Evolutionary conservation across 2,797 vertebrate species (phyloP), one percentile per base, ranked within the genome.

Genomic region (Sandelia bainsii): DNA sequence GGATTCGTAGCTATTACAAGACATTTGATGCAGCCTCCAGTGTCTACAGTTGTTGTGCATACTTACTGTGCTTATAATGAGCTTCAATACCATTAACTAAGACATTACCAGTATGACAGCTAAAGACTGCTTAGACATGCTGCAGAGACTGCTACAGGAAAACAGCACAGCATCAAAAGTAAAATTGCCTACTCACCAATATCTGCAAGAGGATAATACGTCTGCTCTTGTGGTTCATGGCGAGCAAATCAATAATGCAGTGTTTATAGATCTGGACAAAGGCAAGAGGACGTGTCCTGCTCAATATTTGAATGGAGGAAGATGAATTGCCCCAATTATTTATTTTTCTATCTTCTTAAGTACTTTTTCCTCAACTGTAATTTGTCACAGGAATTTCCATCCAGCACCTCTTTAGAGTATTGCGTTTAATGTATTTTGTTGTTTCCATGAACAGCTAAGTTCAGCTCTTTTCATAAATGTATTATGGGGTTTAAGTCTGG

Each of bases 201-300:
- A 58, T 63, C 27, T 53, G 29, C 42, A 46, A 27, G 25, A 66
- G 57, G 64, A 72, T 54, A 45, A 70, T 68, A 52, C 3, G 2
- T 56, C 54, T 53, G 49, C 53, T 34, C 17, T 11, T 72, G 17
- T 49, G 34, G 37, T 64, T 65, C 66, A 37, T 46, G 5, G 44
- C 20, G 42, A 65, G 64, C 20, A 19, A 63, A 70, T 74, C 69
- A 49, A 37, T 80, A 49, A 60, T 59, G 48, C 51, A 49, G 40
- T 19, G 60, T 78, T 66, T 70, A 79, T 79, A 49, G 69, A 77
- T 81, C 3, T 19, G 16, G 16, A 59, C 1, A 49, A 67, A 69
- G 72, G 79, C 60, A 22, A 65, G 45, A 40, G 14, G 72, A 65
- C 22, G 2, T 22, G 13, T 56, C 39, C 56, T 56, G 39, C 42